Evolutionary conservation across 2,113 vertebrate genomes (phyloP).

Genomic region (Microtus oregoni): DNA sequence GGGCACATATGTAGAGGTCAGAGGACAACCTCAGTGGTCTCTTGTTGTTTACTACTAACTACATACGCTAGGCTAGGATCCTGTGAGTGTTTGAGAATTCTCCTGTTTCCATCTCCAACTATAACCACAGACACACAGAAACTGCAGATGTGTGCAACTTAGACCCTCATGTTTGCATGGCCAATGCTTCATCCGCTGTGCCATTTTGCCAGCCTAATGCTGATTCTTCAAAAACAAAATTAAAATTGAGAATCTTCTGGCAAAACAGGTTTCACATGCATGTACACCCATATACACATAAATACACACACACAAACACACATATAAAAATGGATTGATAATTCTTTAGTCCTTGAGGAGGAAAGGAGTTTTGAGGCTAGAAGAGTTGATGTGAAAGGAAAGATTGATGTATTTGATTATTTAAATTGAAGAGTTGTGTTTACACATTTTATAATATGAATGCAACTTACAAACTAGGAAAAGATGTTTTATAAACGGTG

Average conservation of each 20-base stretch:
- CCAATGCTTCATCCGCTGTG: neutral
- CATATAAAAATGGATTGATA: neutral
- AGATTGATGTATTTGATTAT: neutral
- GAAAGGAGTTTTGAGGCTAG: neutral
- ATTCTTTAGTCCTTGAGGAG: neutral
- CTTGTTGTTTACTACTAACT: neutral
- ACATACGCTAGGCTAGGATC: neutral
- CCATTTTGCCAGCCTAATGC: neutral
- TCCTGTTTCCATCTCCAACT: neutral
- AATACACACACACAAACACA: neutral
- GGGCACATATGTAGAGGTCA: neutral
- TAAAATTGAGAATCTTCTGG: neutral
- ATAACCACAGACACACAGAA: neutral
- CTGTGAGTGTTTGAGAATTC: neutral
- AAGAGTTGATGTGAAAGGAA: neutral
- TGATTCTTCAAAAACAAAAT: neutral
- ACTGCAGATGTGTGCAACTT: neutral
- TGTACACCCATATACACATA: neutral
- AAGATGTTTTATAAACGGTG: neutral
- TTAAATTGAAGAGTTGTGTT: neutral
- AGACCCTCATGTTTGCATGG: neutral
- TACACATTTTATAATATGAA: neutral
- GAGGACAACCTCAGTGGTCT: neutral
- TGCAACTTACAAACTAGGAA: neutral
- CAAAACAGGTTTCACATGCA: neutral